phyloP scores from a whole-genome alignment of 2,113 vertebrate species.

The Circaetus gallicus region DNA sequence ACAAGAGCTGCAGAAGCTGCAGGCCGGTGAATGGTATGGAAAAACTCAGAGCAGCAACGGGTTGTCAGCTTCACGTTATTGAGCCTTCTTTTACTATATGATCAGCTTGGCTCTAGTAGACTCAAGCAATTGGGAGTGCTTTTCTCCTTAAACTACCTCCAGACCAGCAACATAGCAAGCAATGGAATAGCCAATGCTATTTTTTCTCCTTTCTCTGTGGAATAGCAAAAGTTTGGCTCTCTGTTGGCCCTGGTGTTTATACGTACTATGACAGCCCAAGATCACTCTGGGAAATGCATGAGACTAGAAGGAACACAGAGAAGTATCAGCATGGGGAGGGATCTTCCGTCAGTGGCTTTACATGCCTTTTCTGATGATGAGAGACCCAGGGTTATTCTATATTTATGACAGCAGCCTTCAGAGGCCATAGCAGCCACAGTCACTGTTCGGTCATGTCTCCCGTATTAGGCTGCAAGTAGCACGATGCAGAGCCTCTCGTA shows the following conservation, averaged over 20 bases:
- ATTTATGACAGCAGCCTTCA: background rate
- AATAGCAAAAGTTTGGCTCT: accelerated
- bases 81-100: background rate
- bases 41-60: background rate
- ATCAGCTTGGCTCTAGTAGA: background rate
- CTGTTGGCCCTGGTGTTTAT: background rate
- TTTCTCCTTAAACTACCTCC: background rate
- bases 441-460: accelerated
- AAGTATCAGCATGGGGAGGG: background rate
- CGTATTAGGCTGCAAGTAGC: background rate
- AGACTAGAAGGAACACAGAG: background rate
- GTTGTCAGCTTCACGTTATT: background rate
- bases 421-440: background rate
- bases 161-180: background rate
- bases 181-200: background rate
- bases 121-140: background rate
- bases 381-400: background rate
- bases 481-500: background rate
- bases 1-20: background rate
- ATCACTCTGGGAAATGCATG: accelerated
- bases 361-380: background rate
- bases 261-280: background rate
- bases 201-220: background rate
- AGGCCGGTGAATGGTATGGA: accelerated
- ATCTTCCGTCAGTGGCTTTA: background rate